Evolutionary conservation across 1,140 invertebrate species (phyloP), one percentile per base, ranked within the genome.

Genomic region (Drosophila orena): DNA sequence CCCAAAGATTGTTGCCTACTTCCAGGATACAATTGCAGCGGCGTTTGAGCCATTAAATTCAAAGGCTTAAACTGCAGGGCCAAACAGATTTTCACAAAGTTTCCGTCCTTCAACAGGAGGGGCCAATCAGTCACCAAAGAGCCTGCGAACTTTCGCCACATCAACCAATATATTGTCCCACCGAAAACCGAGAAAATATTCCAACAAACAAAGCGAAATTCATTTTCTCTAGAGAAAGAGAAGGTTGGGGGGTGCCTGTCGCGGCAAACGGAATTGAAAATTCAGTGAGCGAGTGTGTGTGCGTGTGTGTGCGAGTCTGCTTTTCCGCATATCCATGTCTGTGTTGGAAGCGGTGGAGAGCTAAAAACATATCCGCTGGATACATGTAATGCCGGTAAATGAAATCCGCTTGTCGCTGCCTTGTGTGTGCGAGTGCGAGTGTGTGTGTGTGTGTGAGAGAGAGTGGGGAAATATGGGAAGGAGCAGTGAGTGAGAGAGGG

Each of bases 331-430:
- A 86, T 88, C 83, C 83, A 89, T 89, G 84, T 83, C 81, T 73
- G 81, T 61, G 81, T 17, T 44, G 55, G 79, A 65, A 70, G 61
- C 59, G 74, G 69, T 71, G 68, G 57, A 65, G 79, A 68, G 84
- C 84, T 89, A 83, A 88, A 88, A 88, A 83, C 83, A 88, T 88
- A 88, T 88, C 84, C 84, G 76, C 83, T 79, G 83, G 83, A 88
- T 88, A 89, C 84, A 88, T 88, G 83, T 88, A 88, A 88, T 88
- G 84, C 83, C 83, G 83, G 83, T 88, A 88, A 88, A 88, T 88
- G 83, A 88, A 89, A 88, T 88, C 83, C 83, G 83, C 83, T 88
- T 86, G 75, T 86, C 83, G 83, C 79, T 81, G 73, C 70, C 62
- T 46, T 47, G 17, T 60, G 30, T 64, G 47, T 44, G 52, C 50